Evolutionary conservation across 2,113 vertebrate species (phyloP).

Genomic region (Saccopteryx leptura): DNA sequence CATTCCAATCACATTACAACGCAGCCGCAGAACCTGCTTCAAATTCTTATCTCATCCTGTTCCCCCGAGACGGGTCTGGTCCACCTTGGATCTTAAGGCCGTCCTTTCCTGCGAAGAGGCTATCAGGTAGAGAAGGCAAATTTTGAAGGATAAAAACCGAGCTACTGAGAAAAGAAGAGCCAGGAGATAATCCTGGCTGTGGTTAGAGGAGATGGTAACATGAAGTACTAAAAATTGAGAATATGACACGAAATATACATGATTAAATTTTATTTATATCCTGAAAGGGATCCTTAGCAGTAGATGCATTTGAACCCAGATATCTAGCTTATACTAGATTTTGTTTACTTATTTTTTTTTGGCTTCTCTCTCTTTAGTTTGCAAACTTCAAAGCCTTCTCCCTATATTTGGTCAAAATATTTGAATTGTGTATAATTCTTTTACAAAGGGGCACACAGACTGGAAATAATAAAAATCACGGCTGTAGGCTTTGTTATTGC

Average conservation of each 20-base stretch:
- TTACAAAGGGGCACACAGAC: background rate
- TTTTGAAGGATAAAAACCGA: background rate
- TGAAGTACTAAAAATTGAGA: conserved; percentile 42
- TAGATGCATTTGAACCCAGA: conserved; percentile 57
- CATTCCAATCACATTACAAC: conserved; percentile 70
- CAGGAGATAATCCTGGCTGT: background rate
- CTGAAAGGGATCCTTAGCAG: background rate
- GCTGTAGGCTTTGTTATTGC: conserved; percentile 39
- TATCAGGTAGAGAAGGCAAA: conserved; percentile 37
- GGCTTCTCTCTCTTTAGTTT: background rate
- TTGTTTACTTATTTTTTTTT: background rate
- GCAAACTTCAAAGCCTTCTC: conserved; percentile 58
- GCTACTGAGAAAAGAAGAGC: conserved; percentile 14
- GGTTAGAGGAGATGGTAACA: conserved; percentile 10
- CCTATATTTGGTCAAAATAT: conserved; percentile 3
- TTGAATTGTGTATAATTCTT: conserved; percentile 43
- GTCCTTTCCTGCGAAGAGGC: conserved; percentile 16
- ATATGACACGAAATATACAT: background rate
- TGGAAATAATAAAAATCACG: conserved; percentile 49
- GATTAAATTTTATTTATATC: conserved; percentile 33
- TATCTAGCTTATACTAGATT: conserved; percentile 13
- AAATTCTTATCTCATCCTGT: conserved; percentile 31
- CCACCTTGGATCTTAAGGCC: background rate
- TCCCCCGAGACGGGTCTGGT: background rate
- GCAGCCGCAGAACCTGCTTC: conserved; percentile 62